phyloP scores from a whole-genome alignment of 1,140 invertebrate genomes.

The Bursaphelenchus mucronatus region DNA sequence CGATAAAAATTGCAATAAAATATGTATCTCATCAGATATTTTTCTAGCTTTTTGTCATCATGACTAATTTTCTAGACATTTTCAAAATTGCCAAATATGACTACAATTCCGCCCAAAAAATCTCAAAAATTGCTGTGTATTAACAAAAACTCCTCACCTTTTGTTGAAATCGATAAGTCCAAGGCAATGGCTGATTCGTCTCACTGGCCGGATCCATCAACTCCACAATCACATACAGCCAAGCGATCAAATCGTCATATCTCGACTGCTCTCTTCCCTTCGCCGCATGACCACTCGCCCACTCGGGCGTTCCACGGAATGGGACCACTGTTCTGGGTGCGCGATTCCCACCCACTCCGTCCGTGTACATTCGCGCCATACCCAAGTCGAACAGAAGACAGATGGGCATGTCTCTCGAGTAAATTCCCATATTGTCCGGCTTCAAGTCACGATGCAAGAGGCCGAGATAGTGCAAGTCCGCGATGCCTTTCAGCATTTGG shows the following conservation, averaged over 20 bases:
- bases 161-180: conserved; percentile 23
- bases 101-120: conserved; percentile 7
- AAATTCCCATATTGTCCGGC: conserved; percentile 46
- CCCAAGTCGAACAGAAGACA: conserved; percentile 36
- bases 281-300: conserved; percentile 38
- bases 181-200: conserved; percentile 23
- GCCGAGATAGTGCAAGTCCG: conserved; percentile 33
- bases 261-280: conserved; percentile 39
- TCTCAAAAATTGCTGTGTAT: neutral
- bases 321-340: conserved; percentile 27
- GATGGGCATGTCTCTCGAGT: conserved; percentile 26
- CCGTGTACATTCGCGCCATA: conserved; percentile 39
- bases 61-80: neutral
- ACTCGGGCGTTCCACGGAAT: conserved; percentile 43
- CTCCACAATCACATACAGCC: conserved; percentile 37
- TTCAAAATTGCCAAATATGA: neutral
- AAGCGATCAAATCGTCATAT: conserved; percentile 39
- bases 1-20: no score
- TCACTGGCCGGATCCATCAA: conserved; percentile 25
- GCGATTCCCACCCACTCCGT: conserved; percentile 24
- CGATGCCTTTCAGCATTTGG: conserved; percentile 43
- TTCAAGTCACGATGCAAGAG: conserved; percentile 42
- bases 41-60: no score
- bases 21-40: no score
- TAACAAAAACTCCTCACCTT: conserved; percentile 14